A percentile compares a stretch with the other conserved stretches of the same genome.
Conservation (phyloP, 2,888 invertebrate genomes). For the Tromatobia lineatoria region DNA sequence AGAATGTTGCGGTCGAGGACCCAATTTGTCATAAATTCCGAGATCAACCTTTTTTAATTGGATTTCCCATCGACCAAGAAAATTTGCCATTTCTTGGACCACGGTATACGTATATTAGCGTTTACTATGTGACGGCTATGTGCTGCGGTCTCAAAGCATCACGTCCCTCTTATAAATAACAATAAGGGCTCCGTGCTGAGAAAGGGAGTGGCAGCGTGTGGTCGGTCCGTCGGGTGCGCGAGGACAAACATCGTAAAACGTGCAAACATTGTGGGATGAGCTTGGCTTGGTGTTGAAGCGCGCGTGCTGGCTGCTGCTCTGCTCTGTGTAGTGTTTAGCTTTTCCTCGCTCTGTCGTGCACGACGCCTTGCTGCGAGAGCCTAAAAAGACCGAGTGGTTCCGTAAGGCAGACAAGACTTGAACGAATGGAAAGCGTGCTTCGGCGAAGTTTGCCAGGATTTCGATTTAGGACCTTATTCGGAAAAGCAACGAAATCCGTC, state of each 20-base stretch:
- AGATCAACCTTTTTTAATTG: constrained; percentile 18
- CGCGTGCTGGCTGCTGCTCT: constrained; percentile 25
- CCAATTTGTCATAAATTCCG: no score
- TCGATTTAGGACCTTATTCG: constrained; percentile 74
- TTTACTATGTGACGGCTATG: constrained; percentile 11
- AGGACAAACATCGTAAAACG: constrained; percentile 69
- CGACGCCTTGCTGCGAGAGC: constrained; percentile 11
- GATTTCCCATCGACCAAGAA: not conserved
- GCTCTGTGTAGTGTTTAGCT: constrained; percentile 6
- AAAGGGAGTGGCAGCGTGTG: constrained; percentile 43
- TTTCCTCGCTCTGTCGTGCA: constrained; percentile 21
- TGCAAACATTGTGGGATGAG: constrained; percentile 67
- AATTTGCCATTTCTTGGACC: not conserved
- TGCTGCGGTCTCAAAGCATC: constrained; percentile 25
- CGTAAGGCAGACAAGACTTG: constrained; percentile 20
- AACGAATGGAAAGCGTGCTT: constrained; percentile 77
- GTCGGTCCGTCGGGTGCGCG: constrained; percentile 40
- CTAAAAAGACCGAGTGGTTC: constrained; percentile 29
- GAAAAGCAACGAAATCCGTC: constrained; percentile 54
- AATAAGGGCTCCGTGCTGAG: constrained; percentile 48
- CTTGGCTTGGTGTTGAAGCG: constrained; percentile 43
- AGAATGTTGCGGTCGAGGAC: no score
- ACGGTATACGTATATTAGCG: constrained; percentile 10
- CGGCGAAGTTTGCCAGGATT: constrained; percentile 75
- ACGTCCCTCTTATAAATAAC: constrained; percentile 55